These are phyloP conservation scores for Tetanocera ferruginea DNA, from an alignment of 2,888 invertebrate species.

Conservation along the genomic window DNA sequence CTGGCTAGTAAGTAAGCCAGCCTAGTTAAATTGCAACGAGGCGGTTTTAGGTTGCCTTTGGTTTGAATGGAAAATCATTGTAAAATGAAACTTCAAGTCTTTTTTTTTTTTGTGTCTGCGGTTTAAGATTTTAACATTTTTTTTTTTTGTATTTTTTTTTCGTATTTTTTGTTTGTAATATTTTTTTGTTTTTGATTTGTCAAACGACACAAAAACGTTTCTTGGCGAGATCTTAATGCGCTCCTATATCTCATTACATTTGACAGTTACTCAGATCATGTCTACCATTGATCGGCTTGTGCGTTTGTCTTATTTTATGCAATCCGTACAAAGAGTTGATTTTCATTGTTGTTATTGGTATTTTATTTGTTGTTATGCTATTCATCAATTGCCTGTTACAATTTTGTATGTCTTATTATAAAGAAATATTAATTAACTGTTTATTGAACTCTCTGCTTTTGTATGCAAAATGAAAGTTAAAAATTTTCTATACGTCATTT, in stretches of 20 bases:
- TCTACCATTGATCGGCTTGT: neutral
- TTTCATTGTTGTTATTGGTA: neutral
- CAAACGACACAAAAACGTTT: neutral
- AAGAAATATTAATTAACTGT: constrained; percentile 12
- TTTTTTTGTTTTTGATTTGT: no score
- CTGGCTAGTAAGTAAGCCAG: neutral
- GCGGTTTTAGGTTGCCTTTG: neutral
- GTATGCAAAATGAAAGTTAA: constrained; percentile 25
- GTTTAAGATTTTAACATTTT: neutral
- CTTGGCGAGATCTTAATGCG: neutral
- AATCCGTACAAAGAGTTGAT: neutral
- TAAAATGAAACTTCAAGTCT: neutral
- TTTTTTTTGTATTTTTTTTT: neutral
- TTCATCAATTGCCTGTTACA: neutral
- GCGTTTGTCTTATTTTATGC: constrained; percentile 1
- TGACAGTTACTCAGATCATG: neutral
- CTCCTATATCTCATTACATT: neutral
- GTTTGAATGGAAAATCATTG: neutral
- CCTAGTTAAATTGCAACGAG: neutral
- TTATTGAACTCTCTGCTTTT: constrained; percentile 7
- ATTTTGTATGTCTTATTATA: no score
- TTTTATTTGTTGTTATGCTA: neutral
- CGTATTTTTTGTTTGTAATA: neutral
- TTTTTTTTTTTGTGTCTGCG: neutral
- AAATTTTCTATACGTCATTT: neutral